Evolutionary conservation across 2,113 vertebrate genomes (phyloP), one percentile per base, ranked within the genome.

Genomic region (Chascanopsetta lugubris): DNA sequence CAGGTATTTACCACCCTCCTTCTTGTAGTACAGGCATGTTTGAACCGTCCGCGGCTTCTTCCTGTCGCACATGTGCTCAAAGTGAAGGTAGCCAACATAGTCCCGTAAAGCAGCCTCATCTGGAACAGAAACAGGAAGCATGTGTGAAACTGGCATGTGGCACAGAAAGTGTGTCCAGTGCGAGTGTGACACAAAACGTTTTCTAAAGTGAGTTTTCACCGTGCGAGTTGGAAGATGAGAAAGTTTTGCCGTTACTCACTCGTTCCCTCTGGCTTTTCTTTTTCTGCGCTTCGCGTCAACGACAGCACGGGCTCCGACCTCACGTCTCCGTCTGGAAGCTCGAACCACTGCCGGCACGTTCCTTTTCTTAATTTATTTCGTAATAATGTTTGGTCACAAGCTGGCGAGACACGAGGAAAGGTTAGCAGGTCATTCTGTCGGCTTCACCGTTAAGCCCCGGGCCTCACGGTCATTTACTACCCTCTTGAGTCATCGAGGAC

Each of bases 51-150:
- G 45, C n/a, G 45, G 81, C 13, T 18, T 70, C 24, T 27, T 6
- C 0, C 9, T 8, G 0, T 9, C 1, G 61, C 63, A 79, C 24
- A 0, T 70, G 61, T 93, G 88, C 55, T 91, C 74, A 80, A 87
- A 87, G 80, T 90, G 90, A 68, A 89, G 77, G 83, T 93, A 91
- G 10, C 85, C 88, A 43, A 89, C 84, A 38, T 67, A 87, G 24
- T 87, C 65, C 24, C 80, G 2, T 60, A 34, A 90, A 62, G 1
- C 1, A 21, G 27, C 29, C 13, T 2, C 18, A 0, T n/a, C 92
- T 92, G 78, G 18, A 82, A 82, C 21, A 62, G 46, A 78, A 61
- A 79, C 32, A 81, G 4, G 55, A 34, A 53, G 32, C 3, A 6
- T n/a, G 13, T 40, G 24, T 40, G 24, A 18, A 49, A 45, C 25